Evolutionary conservation across 1,140 invertebrate species (phyloP).

Genomic region (Anoplophora glabripennis): DNA sequence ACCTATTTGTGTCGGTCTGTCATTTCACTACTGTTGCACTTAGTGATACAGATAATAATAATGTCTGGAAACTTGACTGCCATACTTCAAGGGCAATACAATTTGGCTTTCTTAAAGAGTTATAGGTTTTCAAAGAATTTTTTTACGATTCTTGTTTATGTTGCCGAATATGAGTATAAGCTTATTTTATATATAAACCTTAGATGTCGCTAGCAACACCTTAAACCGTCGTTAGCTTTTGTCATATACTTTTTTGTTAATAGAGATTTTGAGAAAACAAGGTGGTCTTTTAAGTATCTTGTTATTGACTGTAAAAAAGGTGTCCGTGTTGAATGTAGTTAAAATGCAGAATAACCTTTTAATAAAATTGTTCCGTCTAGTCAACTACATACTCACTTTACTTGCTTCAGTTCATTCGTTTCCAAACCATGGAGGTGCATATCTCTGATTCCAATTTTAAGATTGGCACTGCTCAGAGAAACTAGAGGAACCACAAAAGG

Average conservation of each 20-base stretch:
- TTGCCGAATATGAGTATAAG: too few species aligned
- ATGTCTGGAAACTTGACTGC: too few species aligned
- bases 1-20: too few species aligned
- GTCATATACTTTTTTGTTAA: neutral
- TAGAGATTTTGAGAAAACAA: neutral
- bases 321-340: neutral
- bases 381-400: slow-evolving; percentile 31
- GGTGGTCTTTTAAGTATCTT: too few species aligned
- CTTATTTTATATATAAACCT: too few species aligned
- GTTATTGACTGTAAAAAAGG: too few species aligned
- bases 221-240: neutral
- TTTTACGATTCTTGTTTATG: too few species aligned
- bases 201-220: neutral
- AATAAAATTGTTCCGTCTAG: slow-evolving; percentile 6
- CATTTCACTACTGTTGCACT: too few species aligned
- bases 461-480: slow-evolving; percentile 22
- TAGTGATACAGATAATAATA: too few species aligned
- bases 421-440: slow-evolving; percentile 31
- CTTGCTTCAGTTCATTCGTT: slow-evolving; percentile 22
- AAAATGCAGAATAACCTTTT: slow-evolving; percentile 20
- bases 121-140: too few species aligned
- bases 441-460: slow-evolving; percentile 32
- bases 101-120: too few species aligned
- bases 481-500: slow-evolving; percentile 36
- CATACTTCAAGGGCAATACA: too few species aligned